Evolutionary conservation across 2,113 vertebrate genomes (phyloP).

Genomic region (Eolophus roseicapilla): DNA sequence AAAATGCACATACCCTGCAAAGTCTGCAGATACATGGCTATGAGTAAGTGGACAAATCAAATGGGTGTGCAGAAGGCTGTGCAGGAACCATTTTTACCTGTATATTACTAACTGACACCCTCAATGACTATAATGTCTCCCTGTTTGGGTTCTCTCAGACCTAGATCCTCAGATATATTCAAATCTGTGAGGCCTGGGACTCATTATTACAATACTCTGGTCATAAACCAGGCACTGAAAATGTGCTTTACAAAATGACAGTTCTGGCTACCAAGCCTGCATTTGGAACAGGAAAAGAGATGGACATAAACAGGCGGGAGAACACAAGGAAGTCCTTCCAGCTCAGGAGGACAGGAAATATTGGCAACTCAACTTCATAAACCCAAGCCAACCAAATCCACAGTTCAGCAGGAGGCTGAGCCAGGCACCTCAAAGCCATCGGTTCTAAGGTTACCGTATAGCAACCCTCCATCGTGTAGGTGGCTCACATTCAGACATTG

Average conservation of each 20-base stretch:
- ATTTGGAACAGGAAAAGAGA: neutral
- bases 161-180: neutral
- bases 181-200: neutral
- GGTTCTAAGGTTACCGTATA: neutral
- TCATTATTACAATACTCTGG: neutral
- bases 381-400: neutral
- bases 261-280: neutral
- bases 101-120: neutral
- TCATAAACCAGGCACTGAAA: neutral
- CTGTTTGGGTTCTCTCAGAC: neutral
- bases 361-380: neutral
- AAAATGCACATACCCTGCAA: slow-evolving; percentile 12
- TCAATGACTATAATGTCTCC: neutral
- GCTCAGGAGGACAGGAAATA: neutral
- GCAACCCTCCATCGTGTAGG: neutral
- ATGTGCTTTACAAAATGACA: neutral
- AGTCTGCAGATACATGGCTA: neutral
- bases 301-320: neutral
- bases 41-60: neutral
- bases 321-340: neutral
- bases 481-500: neutral
- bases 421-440: neutral
- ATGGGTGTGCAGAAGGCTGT: neutral
- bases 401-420: neutral
- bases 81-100: neutral